Percentiles rank a stretch among this genome's conserved stretches.
phyloP scores from a whole-genome alignment of 2,888 invertebrate species.

The Drosophila maculinotata region DNA sequence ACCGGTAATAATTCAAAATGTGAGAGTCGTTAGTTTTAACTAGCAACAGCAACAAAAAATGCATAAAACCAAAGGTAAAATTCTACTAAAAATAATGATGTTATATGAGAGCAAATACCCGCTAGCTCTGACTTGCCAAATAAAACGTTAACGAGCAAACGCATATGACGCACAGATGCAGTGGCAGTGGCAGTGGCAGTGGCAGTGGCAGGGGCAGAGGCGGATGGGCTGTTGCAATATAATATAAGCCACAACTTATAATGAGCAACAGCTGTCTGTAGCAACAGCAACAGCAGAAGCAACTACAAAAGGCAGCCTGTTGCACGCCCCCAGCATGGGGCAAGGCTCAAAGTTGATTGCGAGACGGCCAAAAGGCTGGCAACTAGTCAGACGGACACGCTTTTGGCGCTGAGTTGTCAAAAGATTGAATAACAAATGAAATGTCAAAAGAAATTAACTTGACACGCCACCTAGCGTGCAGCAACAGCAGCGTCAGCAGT shows the following conservation, averaged over 20 bases:
- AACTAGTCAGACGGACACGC: conserved; percentile 1
- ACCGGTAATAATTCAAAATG: conserved; percentile 38
- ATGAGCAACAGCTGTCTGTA: conserved; percentile 11
- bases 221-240: conserved; percentile 7
- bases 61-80: background rate
- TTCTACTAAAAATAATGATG: conserved; percentile 4
- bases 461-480: conserved; percentile 72
- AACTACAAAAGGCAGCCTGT: conserved; percentile 10
- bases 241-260: no score
- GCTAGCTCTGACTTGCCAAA: no score
- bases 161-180: conserved; percentile 11
- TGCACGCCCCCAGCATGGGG: conserved; percentile 12
- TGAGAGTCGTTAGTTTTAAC: conserved; percentile 4
- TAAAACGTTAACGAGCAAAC: background rate
- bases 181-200: no score
- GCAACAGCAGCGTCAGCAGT: conserved; percentile 25
- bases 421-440: conserved; percentile 50
- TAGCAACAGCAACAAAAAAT: background rate
- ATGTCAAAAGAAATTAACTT: conserved; percentile 44
- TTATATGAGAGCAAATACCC: background rate
- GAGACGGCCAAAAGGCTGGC: background rate
- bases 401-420: conserved; percentile 20
- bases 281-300: background rate
- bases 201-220: no score
- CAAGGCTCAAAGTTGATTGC: background rate